These are phyloP conservation scores for Marisa cornuarietis DNA, from an alignment of 1,140 invertebrate genomes.

Conservation along the genomic window DNA sequence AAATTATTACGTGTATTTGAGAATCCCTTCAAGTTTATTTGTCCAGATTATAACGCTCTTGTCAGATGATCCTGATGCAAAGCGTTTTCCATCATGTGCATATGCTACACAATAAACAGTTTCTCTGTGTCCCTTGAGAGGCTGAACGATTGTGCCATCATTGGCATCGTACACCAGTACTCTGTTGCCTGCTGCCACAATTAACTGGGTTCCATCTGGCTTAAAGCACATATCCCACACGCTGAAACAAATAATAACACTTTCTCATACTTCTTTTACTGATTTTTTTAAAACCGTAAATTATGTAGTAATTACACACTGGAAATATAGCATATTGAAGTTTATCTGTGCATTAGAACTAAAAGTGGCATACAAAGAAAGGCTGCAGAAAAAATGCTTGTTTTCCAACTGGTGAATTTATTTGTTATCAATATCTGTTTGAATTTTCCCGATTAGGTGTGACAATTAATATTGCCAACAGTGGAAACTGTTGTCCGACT, in stretches of 20 bases:
- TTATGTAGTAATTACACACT: not conserved
- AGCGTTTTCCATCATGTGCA: conserved; percentile 93
- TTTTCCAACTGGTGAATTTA: no score
- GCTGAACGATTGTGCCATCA: conserved; percentile 89
- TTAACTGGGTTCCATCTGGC: conserved; percentile 91
- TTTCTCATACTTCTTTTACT: not conserved
- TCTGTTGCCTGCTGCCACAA: conserved; percentile 91
- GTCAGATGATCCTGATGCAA: conserved; percentile 96
- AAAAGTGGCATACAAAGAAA: not conserved
- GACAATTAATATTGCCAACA: no score
- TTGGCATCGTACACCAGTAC: conserved; percentile 93
- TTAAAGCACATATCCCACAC: conserved; percentile 95
- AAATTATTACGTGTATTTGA: conserved; percentile 91
- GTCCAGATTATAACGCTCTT: conserved; percentile 99
- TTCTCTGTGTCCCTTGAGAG: conserved; percentile 89
- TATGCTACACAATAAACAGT: conserved; percentile 93
- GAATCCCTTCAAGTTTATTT: conserved; percentile 91
- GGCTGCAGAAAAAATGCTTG: no score
- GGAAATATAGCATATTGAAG: not conserved
- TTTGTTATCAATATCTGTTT: no score
- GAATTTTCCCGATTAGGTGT: no score
- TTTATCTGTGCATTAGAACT: not conserved
- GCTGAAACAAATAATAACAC: conserved; percentile 70
- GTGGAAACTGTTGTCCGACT: no score
- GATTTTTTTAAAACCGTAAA: not conserved